Conservation (phyloP, 1,140 invertebrate genomes). For the Ips typographus region DNA sequence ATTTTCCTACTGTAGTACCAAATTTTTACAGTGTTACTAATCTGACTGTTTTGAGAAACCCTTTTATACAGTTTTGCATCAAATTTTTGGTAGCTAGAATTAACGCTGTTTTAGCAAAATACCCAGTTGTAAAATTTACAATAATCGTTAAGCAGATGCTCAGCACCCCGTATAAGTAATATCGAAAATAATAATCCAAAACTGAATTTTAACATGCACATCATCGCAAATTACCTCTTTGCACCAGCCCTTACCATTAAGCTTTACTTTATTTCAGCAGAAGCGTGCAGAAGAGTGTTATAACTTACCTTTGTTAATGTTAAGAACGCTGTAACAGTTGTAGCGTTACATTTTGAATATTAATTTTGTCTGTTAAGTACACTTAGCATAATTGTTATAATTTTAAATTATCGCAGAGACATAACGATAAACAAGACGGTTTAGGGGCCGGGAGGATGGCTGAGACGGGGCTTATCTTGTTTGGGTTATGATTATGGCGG, state of each 20-base stretch:
- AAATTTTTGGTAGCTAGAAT: too few relatives aligned
- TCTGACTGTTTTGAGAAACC: too few relatives aligned
- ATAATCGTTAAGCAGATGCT: too few relatives aligned
- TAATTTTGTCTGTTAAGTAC: slow-evolving; percentile 34
- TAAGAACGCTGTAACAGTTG: slow-evolving; percentile 35
- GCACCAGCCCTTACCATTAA: slow-evolving; percentile 22
- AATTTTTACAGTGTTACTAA: too few relatives aligned
- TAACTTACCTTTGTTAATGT: slow-evolving; percentile 34
- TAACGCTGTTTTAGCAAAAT: too few relatives aligned
- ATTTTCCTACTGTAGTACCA: too few relatives aligned
- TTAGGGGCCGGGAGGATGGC: slow-evolving; percentile 25
- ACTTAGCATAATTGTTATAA: slow-evolving; percentile 37
- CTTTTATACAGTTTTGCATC: too few relatives aligned
- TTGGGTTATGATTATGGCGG: slow-evolving; percentile 32
- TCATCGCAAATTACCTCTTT: slow-evolving; percentile 24
- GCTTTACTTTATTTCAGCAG: slow-evolving; percentile 26
- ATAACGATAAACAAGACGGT: slow-evolving; percentile 36
- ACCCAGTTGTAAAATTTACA: too few relatives aligned
- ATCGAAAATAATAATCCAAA: neutral
- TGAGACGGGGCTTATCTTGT: slow-evolving; percentile 30
- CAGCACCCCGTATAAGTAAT: too few relatives aligned
- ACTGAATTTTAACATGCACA: slow-evolving; percentile 29
- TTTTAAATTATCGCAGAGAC: slow-evolving; percentile 34
- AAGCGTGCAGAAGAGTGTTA: slow-evolving; percentile 29
- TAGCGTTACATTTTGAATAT: slow-evolving; percentile 36